These are phyloP conservation scores for Halichoerus grypus DNA, from an alignment of 2,113 vertebrate species.

Conservation along the genomic window DNA sequence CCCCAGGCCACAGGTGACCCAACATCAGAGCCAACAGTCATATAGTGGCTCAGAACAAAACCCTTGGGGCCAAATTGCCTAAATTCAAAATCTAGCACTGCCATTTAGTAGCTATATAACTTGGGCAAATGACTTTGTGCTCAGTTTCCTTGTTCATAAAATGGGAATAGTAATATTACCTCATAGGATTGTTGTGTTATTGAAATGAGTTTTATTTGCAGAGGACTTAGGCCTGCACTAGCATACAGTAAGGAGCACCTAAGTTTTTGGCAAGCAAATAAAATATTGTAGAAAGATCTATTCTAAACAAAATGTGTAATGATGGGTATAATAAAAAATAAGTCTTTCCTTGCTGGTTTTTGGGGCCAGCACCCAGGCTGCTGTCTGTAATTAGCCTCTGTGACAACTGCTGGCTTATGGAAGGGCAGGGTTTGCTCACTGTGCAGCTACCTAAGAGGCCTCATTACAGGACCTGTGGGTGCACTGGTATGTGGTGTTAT, in stretches of 20 bases:
- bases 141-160: neutral
- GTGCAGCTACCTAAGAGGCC: too few relatives aligned
- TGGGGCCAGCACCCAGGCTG: neutral
- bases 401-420: neutral
- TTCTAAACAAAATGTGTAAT: neutral
- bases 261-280: constrained; percentile 29
- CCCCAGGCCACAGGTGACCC: neutral
- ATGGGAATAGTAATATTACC: neutral
- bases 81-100: neutral
- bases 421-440: too few relatives aligned
- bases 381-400: neutral
- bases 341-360: neutral
- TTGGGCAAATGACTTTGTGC: neutral
- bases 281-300: neutral
- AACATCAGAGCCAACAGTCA: neutral
- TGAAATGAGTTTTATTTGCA: neutral
- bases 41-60: neutral
- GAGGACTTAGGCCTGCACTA: neutral
- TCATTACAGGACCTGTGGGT: too few relatives aligned
- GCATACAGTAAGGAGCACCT: neutral
- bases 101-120: neutral
- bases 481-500: too few relatives aligned
- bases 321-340: neutral
- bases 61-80: neutral
- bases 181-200: neutral